Conservation (phyloP, 2,888 invertebrate species). For the Drosophila lacicola region DNA sequence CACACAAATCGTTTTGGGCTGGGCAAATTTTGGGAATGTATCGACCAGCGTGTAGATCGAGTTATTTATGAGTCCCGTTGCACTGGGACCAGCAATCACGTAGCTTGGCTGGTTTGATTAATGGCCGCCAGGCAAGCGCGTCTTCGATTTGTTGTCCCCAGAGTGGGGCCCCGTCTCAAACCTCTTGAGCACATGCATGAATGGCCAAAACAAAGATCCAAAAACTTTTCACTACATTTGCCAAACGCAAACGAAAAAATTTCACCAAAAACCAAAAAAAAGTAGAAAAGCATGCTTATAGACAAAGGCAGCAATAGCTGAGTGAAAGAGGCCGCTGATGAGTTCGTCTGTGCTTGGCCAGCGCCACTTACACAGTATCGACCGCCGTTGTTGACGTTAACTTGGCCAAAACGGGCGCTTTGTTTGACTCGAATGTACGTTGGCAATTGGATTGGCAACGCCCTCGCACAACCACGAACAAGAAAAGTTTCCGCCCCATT, state of each 20-base stretch:
- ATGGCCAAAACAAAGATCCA: conserved; percentile 55
- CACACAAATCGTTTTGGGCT: conserved; percentile 48
- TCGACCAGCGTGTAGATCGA: conserved; percentile 23
- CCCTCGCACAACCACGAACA: conserved; percentile 46
- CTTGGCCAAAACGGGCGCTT: conserved; percentile 50
- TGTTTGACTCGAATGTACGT: conserved; percentile 72
- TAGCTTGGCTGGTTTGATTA: conserved; percentile 63
- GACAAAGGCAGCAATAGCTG: conserved; percentile 14
- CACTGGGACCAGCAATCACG: conserved; percentile 66
- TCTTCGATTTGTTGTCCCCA: conserved; percentile 50
- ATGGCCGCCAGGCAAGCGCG: conserved; percentile 61
- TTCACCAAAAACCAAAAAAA: neutral
- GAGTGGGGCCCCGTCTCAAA: neutral
- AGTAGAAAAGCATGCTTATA: conserved; percentile 12
- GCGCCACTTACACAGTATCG: conserved; percentile 59
- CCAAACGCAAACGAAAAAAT: conserved; percentile 42
- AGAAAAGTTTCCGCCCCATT: conserved; percentile 57
- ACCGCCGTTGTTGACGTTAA: conserved; percentile 59
- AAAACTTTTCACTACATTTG: conserved; percentile 67
- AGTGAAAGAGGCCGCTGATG: conserved; percentile 40
- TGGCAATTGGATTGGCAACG: conserved; percentile 72
- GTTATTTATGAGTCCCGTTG: conserved; percentile 67
- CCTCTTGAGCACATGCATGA: conserved; percentile 33
- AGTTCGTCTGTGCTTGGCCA: conserved; percentile 42
- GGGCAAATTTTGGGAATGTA: conserved; percentile 14